phyloP scores from a whole-genome alignment of 2,888 invertebrate genomes.

The Oscheius sp. region DNA sequence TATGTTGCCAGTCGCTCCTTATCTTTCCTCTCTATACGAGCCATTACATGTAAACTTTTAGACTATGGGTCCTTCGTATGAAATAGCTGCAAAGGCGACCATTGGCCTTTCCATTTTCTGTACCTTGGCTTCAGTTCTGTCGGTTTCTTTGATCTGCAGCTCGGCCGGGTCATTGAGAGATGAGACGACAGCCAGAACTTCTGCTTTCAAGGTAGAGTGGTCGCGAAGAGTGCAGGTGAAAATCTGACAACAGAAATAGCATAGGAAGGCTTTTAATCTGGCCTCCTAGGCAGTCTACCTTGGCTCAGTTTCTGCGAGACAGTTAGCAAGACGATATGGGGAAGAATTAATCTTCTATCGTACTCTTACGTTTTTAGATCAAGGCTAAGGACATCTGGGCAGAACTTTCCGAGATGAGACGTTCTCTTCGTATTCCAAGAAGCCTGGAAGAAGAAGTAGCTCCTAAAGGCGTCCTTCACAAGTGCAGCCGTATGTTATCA shows the following conservation, averaged over 20 bases:
- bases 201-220: slow-evolving; percentile 11
- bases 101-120: slow-evolving; percentile 12
- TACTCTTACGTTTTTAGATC: slow-evolving; percentile 28
- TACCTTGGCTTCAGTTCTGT: not conserved
- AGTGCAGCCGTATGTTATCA: slow-evolving; percentile 54
- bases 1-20: slow-evolving; percentile 27
- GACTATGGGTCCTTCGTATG: slow-evolving; percentile 16
- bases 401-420: slow-evolving; percentile 47
- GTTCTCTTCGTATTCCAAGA: slow-evolving; percentile 50
- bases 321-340: no score
- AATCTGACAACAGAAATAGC: no score
- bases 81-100: not conserved
- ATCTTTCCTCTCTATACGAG: not conserved
- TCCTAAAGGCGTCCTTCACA: slow-evolving; percentile 51
- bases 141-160: not conserved
- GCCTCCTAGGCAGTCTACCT: no score
- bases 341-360: no score
- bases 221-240: not conserved
- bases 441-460: slow-evolving; percentile 35
- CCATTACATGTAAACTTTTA: not conserved
- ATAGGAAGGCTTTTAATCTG: no score
- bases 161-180: slow-evolving; percentile 5
- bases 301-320: no score
- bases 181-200: slow-evolving; percentile 2
- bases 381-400: slow-evolving; percentile 54